phyloP scores from a whole-genome alignment of 2,888 invertebrate genomes.

The Acanthococcus lagerstroemiae region DNA sequence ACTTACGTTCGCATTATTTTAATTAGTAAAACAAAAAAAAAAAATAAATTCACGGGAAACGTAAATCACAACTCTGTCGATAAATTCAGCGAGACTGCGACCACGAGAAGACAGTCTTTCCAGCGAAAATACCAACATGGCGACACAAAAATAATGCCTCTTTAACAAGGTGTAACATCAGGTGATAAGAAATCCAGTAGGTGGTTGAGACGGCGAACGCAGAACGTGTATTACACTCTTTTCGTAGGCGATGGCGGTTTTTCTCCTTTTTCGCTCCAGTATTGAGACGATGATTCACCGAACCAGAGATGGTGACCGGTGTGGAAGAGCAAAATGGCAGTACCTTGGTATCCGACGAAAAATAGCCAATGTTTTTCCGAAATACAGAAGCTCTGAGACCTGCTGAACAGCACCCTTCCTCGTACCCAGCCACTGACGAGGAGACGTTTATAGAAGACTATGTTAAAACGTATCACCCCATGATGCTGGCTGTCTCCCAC shows the following conservation, averaged over 20 bases:
- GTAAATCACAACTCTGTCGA: background rate
- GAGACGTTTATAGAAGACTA: too few species aligned
- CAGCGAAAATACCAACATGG: background rate
- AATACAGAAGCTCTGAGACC: too few species aligned
- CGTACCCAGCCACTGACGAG: too few species aligned
- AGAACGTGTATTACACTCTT: background rate
- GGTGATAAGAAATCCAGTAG: slow-evolving; percentile 1
- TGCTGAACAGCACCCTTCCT: too few species aligned
- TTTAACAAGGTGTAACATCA: background rate
- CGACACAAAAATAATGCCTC: background rate
- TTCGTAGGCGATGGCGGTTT: slow-evolving; percentile 3
- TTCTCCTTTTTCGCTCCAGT: too few species aligned
- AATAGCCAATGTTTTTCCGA: too few species aligned
- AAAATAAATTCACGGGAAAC: background rate
- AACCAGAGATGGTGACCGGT: too few species aligned
- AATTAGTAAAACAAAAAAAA: background rate
- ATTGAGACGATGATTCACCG: too few species aligned
- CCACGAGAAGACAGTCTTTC: background rate
- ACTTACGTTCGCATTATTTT: background rate
- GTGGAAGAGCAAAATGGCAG: too few species aligned
- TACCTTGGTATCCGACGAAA: too few species aligned
- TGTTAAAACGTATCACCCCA: too few species aligned
- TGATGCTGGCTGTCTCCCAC: too few species aligned
- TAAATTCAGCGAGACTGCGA: background rate
- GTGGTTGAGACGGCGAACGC: background rate